Percentiles rank a stretch among this genome's conserved stretches.
phyloP scores from a whole-genome alignment of 2,888 invertebrate genomes.

The Patella depressa region DNA sequence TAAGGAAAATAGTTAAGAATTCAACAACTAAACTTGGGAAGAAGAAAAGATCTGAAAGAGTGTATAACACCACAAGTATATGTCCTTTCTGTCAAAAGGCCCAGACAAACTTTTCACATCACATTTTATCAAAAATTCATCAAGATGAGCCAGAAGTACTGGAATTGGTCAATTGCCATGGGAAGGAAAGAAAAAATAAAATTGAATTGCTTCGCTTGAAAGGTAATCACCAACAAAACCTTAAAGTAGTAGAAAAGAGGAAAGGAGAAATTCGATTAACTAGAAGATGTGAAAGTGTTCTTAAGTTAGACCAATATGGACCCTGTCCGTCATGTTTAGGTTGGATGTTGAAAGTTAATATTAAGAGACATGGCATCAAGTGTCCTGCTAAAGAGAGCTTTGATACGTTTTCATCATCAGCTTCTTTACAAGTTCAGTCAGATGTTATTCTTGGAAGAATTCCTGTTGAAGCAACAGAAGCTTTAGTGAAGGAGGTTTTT shows the following conservation, averaged over 20 bases:
- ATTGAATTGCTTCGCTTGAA: conserved; percentile 25
- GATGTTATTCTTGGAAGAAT: conserved; percentile 28
- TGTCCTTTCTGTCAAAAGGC: not conserved
- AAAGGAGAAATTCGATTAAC: conserved; percentile 29
- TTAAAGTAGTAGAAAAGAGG: conserved; percentile 21
- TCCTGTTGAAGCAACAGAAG: conserved; percentile 24
- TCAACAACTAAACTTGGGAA: not conserved
- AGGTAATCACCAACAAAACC: conserved; percentile 27
- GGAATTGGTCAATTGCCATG: conserved; percentile 14
- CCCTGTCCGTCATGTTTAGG: conserved; percentile 37
- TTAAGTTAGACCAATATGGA: conserved; percentile 28
- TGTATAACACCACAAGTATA: not conserved
- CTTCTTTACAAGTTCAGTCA: conserved; percentile 28
- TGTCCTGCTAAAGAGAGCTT: conserved; percentile 15
- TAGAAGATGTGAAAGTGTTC: conserved; percentile 17
- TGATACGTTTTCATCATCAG: not conserved
- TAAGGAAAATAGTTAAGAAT: not conserved
- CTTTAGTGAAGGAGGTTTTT: conserved; percentile 33
- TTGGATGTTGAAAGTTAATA: conserved; percentile 25
- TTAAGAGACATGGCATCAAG: conserved; percentile 25
- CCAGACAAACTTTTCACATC: not conserved
- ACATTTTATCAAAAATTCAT: not conserved
- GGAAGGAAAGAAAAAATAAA: conserved; percentile 24
- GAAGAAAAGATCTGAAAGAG: not conserved
- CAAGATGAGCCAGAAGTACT: conserved; percentile 19